These are phyloP conservation scores for Xanthia togata DNA, from an alignment of 2,888 invertebrate genomes.

Conservation along the genomic window DNA sequence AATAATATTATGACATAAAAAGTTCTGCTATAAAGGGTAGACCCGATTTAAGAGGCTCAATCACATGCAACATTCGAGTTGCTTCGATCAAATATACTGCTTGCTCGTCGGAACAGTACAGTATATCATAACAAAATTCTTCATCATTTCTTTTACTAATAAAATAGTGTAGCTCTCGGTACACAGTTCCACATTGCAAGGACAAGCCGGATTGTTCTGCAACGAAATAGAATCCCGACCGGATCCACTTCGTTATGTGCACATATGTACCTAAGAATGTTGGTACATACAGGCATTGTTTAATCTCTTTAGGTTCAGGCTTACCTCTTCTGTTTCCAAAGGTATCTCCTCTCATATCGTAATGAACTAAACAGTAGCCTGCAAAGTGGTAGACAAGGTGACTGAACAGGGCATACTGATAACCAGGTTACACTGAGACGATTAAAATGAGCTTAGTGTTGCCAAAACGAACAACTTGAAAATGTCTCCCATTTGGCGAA, in stretches of 20 bases:
- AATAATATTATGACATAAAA: too few species aligned
- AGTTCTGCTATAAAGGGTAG: too few species aligned
- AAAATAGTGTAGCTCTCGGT: background rate
- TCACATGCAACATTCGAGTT: background rate
- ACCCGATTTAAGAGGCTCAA: background rate
- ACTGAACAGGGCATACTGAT: background rate
- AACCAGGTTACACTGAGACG: background rate
- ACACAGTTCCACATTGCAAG: conserved; percentile 15
- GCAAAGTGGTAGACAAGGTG: background rate
- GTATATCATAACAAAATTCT: background rate
- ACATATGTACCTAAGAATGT: background rate
- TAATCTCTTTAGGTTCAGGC: background rate
- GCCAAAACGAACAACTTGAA: background rate
- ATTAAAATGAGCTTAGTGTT: background rate
- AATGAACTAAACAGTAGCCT: background rate
- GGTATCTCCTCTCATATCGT: background rate
- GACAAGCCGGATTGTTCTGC: background rate
- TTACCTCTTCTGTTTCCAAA: background rate
- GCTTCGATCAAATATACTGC: background rate
- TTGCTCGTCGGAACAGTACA: background rate
- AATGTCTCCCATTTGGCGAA: background rate
- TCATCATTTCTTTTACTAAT: background rate
- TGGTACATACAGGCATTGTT: background rate
- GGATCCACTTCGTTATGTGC: conserved; percentile 20
- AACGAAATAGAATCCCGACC: background rate